Conservation (phyloP, 2,113 vertebrate genomes). For the Lichenostomus cassidix region DNA sequence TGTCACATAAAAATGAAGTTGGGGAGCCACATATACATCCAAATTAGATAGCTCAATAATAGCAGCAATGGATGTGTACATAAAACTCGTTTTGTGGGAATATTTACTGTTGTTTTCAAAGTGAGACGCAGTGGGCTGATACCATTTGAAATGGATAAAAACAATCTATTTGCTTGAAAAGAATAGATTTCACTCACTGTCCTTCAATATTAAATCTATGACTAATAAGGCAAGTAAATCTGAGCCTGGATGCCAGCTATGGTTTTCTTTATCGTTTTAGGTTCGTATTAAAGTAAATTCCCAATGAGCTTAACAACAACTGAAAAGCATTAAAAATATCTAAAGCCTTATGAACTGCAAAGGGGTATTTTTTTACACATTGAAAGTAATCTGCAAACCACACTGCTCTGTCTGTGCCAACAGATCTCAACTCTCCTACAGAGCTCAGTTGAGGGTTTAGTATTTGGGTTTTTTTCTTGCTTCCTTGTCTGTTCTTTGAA, state of each 20-base stretch:
- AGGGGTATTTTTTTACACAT: fast-evolving
- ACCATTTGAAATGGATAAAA: neutral
- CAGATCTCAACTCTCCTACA: neutral
- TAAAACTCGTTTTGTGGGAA: neutral
- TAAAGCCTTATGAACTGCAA: neutral
- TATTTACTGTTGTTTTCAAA: slow-evolving; percentile 19
- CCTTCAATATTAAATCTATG: neutral
- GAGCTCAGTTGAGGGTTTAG: neutral
- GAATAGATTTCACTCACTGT: neutral
- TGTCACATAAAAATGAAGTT: slow-evolving; percentile 13
- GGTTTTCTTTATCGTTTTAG: neutral
- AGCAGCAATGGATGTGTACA: neutral
- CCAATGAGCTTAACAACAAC: neutral
- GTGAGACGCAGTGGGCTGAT: neutral
- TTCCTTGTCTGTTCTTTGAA: neutral
- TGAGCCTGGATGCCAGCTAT: neutral
- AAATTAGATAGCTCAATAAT: neutral
- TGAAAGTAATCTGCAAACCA: neutral
- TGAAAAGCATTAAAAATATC: neutral
- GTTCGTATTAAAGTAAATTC: neutral
- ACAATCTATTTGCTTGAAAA: neutral
- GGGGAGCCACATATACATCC: neutral
- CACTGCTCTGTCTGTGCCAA: neutral
- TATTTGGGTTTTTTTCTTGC: neutral
- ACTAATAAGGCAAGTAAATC: neutral